phyloP scores from a whole-genome alignment of 2,888 invertebrate species.

The Sepiola atlantica region DNA sequence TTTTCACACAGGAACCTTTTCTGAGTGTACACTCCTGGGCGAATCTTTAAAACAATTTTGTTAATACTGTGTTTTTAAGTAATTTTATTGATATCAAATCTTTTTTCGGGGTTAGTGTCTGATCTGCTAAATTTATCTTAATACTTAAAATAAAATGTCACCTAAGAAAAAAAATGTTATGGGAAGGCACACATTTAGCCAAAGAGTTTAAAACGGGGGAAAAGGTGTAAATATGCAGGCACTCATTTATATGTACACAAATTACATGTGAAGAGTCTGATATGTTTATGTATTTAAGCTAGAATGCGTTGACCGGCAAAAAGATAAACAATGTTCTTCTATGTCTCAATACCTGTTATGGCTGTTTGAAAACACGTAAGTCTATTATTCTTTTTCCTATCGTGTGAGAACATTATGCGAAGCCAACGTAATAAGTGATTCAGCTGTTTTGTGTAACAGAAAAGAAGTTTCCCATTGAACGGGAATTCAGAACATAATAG shows the following conservation, averaged over 20 bases:
- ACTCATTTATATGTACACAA: background rate
- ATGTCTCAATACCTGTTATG: background rate
- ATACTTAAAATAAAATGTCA: too few relatives aligned
- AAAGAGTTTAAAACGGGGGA: too few relatives aligned
- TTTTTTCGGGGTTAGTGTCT: too few relatives aligned
- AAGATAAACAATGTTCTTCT: background rate
- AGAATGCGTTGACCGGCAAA: background rate
- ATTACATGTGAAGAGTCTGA: background rate
- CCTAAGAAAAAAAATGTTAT: too few relatives aligned
- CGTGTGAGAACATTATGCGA: background rate
- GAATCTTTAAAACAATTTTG: too few relatives aligned
- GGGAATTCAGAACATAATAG: background rate
- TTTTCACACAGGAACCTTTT: too few relatives aligned
- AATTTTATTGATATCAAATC: too few relatives aligned
- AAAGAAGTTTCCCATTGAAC: background rate
- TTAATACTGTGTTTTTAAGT: too few relatives aligned
- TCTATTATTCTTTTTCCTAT: background rate
- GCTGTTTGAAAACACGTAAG: background rate
- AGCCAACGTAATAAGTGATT: background rate
- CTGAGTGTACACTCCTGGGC: too few relatives aligned
- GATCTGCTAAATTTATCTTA: too few relatives aligned
- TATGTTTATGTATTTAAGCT: background rate
- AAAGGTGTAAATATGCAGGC: too few relatives aligned
- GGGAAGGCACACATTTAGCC: too few relatives aligned
- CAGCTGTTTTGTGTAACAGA: background rate